Evolutionary conservation across 2,797 vertebrate species (phyloP), one percentile per base, ranked within the genome.

Genomic region (Notoglanidium macrostoma): DNA sequence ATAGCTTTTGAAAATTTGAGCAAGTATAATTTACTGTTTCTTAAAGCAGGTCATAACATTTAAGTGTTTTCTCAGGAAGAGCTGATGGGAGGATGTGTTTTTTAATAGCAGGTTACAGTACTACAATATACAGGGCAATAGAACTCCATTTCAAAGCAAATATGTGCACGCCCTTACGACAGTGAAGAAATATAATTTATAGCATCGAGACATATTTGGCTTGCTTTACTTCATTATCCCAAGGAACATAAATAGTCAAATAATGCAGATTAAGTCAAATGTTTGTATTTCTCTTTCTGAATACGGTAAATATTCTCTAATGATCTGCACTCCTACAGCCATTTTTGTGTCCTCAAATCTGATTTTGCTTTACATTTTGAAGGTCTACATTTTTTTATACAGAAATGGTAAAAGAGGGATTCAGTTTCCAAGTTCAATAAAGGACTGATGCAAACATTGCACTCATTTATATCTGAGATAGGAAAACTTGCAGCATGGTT

Each of bases 11-110:
- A 29, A 68, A 57, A 76, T 15, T 32, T 40, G 17, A 54, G 19
- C 26, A 54, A 14, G 63, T 12, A 68, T 83, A 49, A 83, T 26
- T 65, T 83, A 83, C 46, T 83, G 46, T n/a, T 83, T 32, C 81
- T 54, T 83, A 35, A 68, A 70, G 2, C n/a, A 51, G n/a, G n/a
- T 23, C 15, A 46, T 54, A 23, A 54, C 3, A 83, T 63, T 14
- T 68, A 1, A 19, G 40, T 49, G 26, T 67, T 51, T 67, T 46
- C 80, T 67, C 44, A 51, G 0, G 12, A 67, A 51, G 2, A 23
- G 35, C 44, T 29, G 26, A 63, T 46, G 3, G 8, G 40, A 81
- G 55, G 40, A 63, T 29, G 40, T n/a, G 59, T n/a, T 23, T 63
- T 78, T 63, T 81, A 40, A 81, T 51, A 67, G 61, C 8, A 11